These are phyloP conservation scores for Hydractinia echinata DNA, from an alignment of 30 jellyfish, hydroid and myxozoan genomes.

Conservation along the genomic window DNA sequence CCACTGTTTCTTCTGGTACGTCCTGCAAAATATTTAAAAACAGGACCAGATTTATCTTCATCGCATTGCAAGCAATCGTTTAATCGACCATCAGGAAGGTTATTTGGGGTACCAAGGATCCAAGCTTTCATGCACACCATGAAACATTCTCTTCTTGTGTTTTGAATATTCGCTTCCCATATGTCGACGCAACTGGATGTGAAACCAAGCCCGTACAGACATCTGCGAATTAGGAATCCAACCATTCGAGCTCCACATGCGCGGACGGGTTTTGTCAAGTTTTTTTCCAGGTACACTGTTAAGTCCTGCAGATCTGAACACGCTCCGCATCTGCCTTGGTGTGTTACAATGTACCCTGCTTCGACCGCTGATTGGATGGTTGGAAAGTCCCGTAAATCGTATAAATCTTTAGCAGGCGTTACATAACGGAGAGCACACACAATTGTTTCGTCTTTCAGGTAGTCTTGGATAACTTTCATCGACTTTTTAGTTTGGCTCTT, in stretches of 20 bases:
- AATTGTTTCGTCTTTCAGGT: conserved; percentile 30
- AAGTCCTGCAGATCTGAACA: conserved; percentile 46
- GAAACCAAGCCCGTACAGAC: conserved; percentile 36
- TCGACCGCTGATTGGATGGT: conserved; percentile 29
- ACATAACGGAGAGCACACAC: conserved; percentile 51
- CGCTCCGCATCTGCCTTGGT: conserved; percentile 64
- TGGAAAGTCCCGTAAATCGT: conserved; percentile 40
- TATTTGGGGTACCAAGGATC: conserved; percentile 52
- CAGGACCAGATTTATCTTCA: conserved; percentile 68
- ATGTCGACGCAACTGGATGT: conserved; percentile 50
- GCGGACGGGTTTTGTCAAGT: conserved; percentile 55
- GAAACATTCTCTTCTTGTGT: conserved; percentile 50
- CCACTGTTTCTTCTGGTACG: conserved; percentile 71
- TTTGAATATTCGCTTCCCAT: conserved; percentile 42
- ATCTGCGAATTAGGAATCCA: conserved; percentile 37
- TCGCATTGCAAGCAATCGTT: conserved; percentile 62
- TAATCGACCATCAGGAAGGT: conserved; percentile 57
- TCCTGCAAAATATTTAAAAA: conserved; percentile 58
- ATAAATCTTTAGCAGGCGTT: conserved; percentile 15
- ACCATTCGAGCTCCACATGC: conserved; percentile 39
- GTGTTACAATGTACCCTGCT: conserved; percentile 52
- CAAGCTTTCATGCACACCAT: conserved; percentile 49
- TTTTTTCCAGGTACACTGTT: conserved; percentile 48
- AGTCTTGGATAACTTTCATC: conserved; percentile 29
- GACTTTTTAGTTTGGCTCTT: conserved; percentile 48